A percentile compares a stretch with the other conserved stretches of the same genome.
Conservation (phyloP, 2,888 invertebrate species). For the Apeira syringaria region DNA sequence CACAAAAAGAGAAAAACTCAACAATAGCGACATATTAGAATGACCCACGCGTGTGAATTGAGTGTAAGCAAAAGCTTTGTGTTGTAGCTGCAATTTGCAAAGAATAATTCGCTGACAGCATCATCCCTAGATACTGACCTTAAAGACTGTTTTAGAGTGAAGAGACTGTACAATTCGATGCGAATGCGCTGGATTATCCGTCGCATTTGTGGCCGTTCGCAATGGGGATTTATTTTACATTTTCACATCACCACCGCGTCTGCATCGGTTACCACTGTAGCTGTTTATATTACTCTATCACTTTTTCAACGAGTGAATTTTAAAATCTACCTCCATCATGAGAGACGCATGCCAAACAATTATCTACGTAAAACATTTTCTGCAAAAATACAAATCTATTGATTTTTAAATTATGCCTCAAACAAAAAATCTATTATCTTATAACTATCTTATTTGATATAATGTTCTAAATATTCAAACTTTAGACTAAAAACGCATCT, state of each 20-base stretch:
- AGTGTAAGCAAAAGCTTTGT: constrained; percentile 49
- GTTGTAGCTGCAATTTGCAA: constrained; percentile 27
- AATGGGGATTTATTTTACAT: constrained; percentile 68
- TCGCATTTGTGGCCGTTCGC: constrained; percentile 45
- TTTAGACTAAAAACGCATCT: too few relatives aligned
- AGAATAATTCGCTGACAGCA: not conserved
- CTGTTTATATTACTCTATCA: too few relatives aligned
- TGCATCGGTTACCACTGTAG: constrained; percentile 32
- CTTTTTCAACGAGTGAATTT: too few relatives aligned
- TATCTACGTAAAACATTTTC: too few relatives aligned
- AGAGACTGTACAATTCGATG: constrained; percentile 13
- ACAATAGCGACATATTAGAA: constrained; percentile 56
- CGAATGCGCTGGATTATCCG: constrained; percentile 47
- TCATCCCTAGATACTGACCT: not conserved
- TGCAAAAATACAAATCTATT: too few relatives aligned
- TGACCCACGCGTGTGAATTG: constrained; percentile 56
- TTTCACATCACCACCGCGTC: constrained; percentile 57
- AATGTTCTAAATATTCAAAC: too few relatives aligned
- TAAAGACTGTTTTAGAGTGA: constrained; percentile 35
- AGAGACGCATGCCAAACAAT: too few relatives aligned
- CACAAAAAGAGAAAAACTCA: constrained; percentile 40
- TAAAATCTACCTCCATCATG: too few relatives aligned
- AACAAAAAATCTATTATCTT: too few relatives aligned
- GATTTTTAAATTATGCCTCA: too few relatives aligned
- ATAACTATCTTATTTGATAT: too few relatives aligned